Percentiles rank a stretch among this genome's conserved stretches.
Evolutionary conservation across 2,113 vertebrate species (phyloP).

Genomic region (Oceanites oceanicus): DNA sequence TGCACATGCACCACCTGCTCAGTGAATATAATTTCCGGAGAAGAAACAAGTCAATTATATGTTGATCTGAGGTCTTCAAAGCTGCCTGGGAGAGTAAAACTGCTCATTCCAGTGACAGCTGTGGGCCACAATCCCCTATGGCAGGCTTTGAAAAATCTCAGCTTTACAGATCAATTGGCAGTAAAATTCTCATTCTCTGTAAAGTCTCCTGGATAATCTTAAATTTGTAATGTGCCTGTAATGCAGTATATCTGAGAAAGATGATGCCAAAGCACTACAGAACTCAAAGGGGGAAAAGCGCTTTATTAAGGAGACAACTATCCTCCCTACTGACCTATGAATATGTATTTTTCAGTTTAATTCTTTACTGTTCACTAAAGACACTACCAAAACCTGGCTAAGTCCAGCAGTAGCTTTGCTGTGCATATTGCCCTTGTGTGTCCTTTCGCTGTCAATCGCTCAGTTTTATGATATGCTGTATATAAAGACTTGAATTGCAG

Average conservation of each 20-base stretch:
- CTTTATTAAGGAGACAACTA: not conserved
- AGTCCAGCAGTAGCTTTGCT: not conserved
- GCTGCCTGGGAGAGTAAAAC: not conserved
- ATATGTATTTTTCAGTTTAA: not conserved
- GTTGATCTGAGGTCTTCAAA: not conserved
- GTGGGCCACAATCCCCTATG: not conserved
- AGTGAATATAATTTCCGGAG: not conserved
- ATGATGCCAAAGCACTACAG: not conserved
- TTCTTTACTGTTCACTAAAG: not conserved
- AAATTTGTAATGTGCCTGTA: not conserved
- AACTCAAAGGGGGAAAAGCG: not conserved
- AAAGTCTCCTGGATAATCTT: not conserved
- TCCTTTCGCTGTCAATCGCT: not conserved
- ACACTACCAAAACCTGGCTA: not conserved
- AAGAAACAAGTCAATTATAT: not conserved
- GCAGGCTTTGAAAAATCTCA: not conserved
- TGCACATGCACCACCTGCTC: not conserved
- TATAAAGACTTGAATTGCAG: not conserved
- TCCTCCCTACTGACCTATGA: not conserved
- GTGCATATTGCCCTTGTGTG: not conserved
- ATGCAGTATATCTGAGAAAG: not conserved
- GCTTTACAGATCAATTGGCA: not conserved
- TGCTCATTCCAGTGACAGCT: not conserved
- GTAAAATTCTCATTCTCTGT: not conserved
- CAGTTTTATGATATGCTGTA: not conserved